Evolutionary conservation across 2,113 vertebrate species (phyloP).

Genomic region (Microtus montanus): DNA sequence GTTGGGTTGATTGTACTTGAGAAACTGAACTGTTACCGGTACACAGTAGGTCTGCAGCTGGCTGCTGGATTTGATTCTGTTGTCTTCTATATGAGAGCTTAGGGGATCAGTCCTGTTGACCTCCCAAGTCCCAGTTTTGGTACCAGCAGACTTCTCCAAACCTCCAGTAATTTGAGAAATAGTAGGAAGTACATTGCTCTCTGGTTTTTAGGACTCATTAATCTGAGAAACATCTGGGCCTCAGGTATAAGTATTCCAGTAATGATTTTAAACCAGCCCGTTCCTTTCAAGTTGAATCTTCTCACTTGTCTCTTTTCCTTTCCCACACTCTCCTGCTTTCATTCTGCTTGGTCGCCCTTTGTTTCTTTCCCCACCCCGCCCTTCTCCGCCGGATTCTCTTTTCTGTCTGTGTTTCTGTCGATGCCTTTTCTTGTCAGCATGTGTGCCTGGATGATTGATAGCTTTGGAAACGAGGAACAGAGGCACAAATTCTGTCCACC

Average conservation of each 20-base stretch:
- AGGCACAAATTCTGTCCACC: conserved; percentile 92
- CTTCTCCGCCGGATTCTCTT: neutral
- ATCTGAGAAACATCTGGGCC: neutral
- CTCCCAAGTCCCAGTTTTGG: neutral
- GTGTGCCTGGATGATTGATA: conserved; percentile 98
- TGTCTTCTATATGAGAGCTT: neutral
- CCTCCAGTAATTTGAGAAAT: neutral
- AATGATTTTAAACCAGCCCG: neutral
- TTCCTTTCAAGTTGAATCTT: neutral
- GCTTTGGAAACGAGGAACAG: conserved; percentile 92
- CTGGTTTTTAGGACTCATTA: neutral
- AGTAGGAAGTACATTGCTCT: neutral
- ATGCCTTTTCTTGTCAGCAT: conserved; percentile 87
- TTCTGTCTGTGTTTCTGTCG: neutral
- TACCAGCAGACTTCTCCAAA: neutral
- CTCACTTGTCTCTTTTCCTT: neutral
- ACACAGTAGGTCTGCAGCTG: neutral
- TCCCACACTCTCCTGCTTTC: neutral
- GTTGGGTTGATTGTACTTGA: neutral
- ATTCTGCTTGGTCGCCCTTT: neutral
- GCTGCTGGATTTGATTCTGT: neutral
- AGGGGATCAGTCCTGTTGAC: neutral
- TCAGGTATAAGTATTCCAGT: neutral
- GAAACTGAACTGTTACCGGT: neutral
- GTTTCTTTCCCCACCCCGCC: neutral